phyloP scores from a whole-genome alignment of 2,888 invertebrate species.

The Diaphora mendica region DNA sequence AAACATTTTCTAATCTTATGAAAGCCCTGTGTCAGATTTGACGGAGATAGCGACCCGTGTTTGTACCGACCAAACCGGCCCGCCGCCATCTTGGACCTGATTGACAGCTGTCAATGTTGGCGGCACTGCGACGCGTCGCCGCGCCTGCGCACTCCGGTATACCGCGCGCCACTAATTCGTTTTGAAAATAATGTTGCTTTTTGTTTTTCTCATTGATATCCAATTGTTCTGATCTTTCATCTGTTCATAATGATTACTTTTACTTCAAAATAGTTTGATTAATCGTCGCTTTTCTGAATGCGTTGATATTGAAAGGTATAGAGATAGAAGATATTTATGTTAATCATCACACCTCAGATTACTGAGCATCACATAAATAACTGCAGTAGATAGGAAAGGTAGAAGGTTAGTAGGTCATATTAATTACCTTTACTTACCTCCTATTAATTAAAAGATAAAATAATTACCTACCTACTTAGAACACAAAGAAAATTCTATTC shows the following conservation, averaged over 20 bases:
- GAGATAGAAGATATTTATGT: too few relatives aligned
- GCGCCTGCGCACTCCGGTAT: constrained; percentile 73
- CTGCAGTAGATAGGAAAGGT: too few relatives aligned
- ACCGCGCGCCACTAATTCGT: constrained; percentile 72
- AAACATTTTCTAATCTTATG: constrained; percentile 57
- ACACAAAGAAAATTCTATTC: too few relatives aligned
- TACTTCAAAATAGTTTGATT: constrained; percentile 5
- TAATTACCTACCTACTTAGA: too few relatives aligned
- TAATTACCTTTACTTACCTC: too few relatives aligned
- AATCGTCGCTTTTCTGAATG: neutral
- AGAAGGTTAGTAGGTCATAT: too few relatives aligned
- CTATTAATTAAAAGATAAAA: too few relatives aligned
- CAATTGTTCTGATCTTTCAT: constrained; percentile 26
- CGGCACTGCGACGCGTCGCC: constrained; percentile 83
- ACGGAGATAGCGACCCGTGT: constrained; percentile 65
- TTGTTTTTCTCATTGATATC: constrained; percentile 37
- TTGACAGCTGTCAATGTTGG: constrained; percentile 86
- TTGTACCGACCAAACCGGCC: constrained; percentile 73
- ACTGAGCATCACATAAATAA: too few relatives aligned
- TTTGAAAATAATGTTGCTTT: constrained; percentile 59
- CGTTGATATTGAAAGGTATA: too few relatives aligned
- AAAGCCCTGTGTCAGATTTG: constrained; percentile 65
- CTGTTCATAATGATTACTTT: constrained; percentile 12
- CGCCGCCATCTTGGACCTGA: constrained; percentile 84
- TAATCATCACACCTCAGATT: too few relatives aligned